These are phyloP conservation scores for Steinernema hermaphroditum DNA, from an alignment of 2,888 invertebrate genomes.

Conservation along the genomic window DNA sequence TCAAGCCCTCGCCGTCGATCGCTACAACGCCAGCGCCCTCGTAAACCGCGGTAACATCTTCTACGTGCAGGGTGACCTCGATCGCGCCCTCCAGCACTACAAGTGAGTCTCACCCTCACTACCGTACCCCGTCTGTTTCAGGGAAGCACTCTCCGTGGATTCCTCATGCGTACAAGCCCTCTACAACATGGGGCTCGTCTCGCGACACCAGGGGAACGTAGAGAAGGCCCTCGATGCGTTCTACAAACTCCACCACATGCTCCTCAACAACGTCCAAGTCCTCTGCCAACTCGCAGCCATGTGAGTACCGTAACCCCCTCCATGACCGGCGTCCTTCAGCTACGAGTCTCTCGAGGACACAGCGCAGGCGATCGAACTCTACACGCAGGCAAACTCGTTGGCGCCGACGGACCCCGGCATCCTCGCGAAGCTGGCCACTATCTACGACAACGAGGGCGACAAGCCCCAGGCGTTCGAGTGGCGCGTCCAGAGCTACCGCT, in stretches of 20 bases:
- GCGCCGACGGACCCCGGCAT: constrained; percentile 87
- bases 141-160: constrained; percentile 79
- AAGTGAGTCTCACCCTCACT: constrained; percentile 39
- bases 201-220: constrained; percentile 75
- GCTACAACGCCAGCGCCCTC: constrained; percentile 79
- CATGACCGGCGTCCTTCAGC: constrained; percentile 56
- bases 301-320: constrained; percentile 63
- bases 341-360: constrained; percentile 75
- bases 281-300: constrained; percentile 80
- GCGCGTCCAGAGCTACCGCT: constrained; percentile 73
- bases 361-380: constrained; percentile 71
- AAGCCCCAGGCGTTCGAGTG: constrained; percentile 83
- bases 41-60: constrained; percentile 80
- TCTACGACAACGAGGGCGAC: constrained; percentile 87
- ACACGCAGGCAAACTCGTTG: constrained; percentile 78
- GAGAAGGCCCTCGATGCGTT: constrained; percentile 81
- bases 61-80: constrained; percentile 72
- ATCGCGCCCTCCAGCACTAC: constrained; percentile 53
- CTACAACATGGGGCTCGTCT: constrained; percentile 71
- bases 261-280: constrained; percentile 77
- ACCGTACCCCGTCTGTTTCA: no score
- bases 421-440: constrained; percentile 83
- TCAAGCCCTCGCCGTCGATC: constrained; percentile 77
- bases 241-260: constrained; percentile 77
- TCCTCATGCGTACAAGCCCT: constrained; percentile 75